These are phyloP conservation scores for Andrena bicolor DNA, from an alignment of 2,888 invertebrate genomes.

Conservation along the genomic window DNA sequence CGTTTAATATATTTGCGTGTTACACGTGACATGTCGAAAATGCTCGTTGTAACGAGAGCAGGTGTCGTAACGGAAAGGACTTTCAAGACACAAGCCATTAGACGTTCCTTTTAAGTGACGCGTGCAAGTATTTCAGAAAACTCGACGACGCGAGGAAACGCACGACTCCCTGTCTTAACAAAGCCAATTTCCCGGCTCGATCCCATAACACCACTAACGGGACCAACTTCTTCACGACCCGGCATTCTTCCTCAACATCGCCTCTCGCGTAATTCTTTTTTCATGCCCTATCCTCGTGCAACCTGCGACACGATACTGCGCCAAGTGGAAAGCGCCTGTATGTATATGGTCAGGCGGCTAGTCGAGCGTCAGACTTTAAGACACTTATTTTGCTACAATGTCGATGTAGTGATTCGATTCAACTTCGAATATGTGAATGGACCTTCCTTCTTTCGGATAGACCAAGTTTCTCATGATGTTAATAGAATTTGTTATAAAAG, in stretches of 20 bases:
- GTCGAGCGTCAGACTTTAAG: background rate
- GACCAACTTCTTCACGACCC: conserved; percentile 56
- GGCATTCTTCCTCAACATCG: conserved; percentile 48
- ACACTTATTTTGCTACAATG: too few relatives aligned
- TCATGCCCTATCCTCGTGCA: background rate
- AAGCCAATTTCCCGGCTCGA: conserved; percentile 75
- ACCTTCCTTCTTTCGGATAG: too few relatives aligned
- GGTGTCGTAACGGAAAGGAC: conserved; percentile 43
- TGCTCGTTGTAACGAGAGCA: conserved; percentile 27
- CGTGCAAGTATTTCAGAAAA: conserved; percentile 49
- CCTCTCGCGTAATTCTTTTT: conserved; percentile 31
- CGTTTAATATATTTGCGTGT: too few relatives aligned
- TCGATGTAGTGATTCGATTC: too few relatives aligned
- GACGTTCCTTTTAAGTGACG: conserved; percentile 58
- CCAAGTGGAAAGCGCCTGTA: background rate
- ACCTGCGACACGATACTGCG: background rate
- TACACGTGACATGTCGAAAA: background rate
- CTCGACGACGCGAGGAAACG: conserved; percentile 50
- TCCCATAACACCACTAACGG: conserved; percentile 64
- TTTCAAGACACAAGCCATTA: conserved; percentile 65
- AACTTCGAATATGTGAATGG: too few relatives aligned
- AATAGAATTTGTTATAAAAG: too few relatives aligned
- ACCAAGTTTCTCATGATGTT: too few relatives aligned
- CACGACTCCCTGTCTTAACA: conserved; percentile 70
- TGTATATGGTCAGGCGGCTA: background rate